Conservation (phyloP, 2,888 invertebrate species). For the Eutolmus rufibarbis region DNA sequence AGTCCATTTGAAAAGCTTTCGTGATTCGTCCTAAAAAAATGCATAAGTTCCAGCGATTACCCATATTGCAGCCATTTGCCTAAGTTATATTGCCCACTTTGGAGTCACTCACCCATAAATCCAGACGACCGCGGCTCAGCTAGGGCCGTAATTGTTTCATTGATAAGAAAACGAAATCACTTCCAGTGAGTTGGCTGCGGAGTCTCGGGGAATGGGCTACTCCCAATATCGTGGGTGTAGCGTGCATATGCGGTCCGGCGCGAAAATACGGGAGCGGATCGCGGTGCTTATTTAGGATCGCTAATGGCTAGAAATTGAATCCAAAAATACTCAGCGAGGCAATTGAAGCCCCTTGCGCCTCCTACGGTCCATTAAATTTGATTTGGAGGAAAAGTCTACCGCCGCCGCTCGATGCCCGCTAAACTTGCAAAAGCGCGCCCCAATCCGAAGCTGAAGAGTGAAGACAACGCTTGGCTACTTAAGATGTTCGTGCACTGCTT, state of each 20-base stretch:
- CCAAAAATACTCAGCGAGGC: background rate
- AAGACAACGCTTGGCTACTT: background rate
- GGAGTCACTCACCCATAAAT: background rate
- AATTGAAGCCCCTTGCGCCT: background rate
- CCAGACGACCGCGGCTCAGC: background rate
- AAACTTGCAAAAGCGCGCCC: slow-evolving; percentile 8
- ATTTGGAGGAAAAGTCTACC: background rate
- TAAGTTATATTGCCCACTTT: background rate
- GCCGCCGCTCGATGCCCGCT: background rate
- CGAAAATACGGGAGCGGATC: background rate
- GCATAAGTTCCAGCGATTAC: background rate
- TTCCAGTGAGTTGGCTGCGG: background rate
- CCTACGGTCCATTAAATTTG: slow-evolving; percentile 12
- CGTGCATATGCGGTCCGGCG: background rate
- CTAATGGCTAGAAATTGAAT: background rate
- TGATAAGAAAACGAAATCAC: background rate
- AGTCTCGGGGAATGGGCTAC: background rate
- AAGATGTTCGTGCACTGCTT: background rate
- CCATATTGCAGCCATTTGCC: background rate
- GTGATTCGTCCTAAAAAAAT: background rate
- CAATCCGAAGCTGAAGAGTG: background rate
- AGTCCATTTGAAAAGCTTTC: background rate
- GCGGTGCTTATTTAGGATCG: background rate
- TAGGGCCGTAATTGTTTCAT: background rate
- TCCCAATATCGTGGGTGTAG: background rate